These are phyloP conservation scores for Leptogaster cylindrica DNA, from an alignment of 2,888 invertebrate species.

Conservation along the genomic window DNA sequence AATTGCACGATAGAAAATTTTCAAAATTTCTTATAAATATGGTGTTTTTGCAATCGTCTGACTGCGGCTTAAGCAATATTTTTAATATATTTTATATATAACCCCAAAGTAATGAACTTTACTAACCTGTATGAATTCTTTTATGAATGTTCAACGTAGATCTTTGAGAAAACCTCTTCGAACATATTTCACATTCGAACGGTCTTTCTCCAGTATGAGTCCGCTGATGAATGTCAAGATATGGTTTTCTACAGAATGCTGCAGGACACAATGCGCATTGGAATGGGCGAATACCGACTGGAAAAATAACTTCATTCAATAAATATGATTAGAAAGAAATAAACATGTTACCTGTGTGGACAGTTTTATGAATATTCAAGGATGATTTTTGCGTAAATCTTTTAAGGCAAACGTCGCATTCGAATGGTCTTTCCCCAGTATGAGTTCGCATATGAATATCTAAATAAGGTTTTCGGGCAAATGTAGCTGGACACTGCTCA, in stretches of 20 bases:
- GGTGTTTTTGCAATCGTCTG: too few relatives aligned
- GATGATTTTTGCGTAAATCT: constrained; percentile 83
- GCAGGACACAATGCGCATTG: constrained; percentile 67
- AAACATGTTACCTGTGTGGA: constrained; percentile 68
- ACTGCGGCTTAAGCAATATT: too few relatives aligned
- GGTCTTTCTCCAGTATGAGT: constrained; percentile 67
- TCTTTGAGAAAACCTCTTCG: constrained; percentile 81
- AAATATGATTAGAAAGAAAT: neutral
- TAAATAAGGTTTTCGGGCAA: constrained; percentile 65
- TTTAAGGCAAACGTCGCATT: constrained; percentile 64
- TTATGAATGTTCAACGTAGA: constrained; percentile 83
- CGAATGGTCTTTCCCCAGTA: constrained; percentile 53
- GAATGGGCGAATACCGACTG: constrained; percentile 62
- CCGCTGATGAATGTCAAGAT: constrained; percentile 71
- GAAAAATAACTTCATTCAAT: constrained; percentile 24
- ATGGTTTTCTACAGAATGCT: constrained; percentile 69
- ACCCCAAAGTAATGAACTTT: neutral
- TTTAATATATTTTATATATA: too few relatives aligned
- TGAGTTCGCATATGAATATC: constrained; percentile 65
- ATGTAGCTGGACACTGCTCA: constrained; percentile 67
- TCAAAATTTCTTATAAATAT: too few relatives aligned
- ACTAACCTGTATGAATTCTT: constrained; percentile 72
- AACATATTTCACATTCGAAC: constrained; percentile 76
- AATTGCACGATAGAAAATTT: too few relatives aligned
- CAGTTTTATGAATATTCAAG: constrained; percentile 80